Evolutionary conservation across 2,113 vertebrate genomes (phyloP).

Genomic region (Equus przewalskii): DNA sequence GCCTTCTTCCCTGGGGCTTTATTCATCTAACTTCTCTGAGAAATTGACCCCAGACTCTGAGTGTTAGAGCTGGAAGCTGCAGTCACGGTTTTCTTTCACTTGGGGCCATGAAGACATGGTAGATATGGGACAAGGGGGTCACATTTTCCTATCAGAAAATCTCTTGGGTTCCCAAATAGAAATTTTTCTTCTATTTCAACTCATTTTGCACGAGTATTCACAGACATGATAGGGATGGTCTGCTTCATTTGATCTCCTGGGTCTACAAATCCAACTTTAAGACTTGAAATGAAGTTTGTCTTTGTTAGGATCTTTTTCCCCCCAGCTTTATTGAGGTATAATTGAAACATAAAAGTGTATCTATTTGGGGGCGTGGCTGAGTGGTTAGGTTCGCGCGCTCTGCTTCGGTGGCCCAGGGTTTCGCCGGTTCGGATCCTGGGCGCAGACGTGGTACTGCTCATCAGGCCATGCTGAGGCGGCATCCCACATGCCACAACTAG

Average conservation of each 20-base stretch:
- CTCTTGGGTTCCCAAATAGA: background rate
- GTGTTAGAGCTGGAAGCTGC: background rate
- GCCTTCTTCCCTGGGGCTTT: slow-evolving; percentile 1
- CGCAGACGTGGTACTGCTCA: too few species aligned
- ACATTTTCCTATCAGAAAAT: slow-evolving; percentile 54
- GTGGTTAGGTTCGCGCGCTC: too few species aligned
- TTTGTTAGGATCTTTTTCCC: background rate
- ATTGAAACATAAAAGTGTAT: background rate
- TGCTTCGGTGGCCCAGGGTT: too few species aligned
- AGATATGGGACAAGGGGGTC: background rate
- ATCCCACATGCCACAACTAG: too few species aligned
- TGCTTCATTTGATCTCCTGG: background rate
- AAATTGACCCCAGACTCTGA: background rate
- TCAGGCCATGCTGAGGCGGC: too few species aligned
- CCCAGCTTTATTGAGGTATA: background rate
- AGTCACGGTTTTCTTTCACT: background rate
- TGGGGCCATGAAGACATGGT: background rate
- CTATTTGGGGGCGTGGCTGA: background rate
- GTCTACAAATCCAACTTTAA: slow-evolving; percentile 50
- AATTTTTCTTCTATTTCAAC: background rate
- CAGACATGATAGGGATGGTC: background rate
- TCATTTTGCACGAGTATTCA: background rate
- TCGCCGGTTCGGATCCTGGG: too few species aligned
- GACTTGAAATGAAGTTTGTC: background rate
- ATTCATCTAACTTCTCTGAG: slow-evolving; percentile 40